Percentiles rank a stretch among this genome's conserved stretches.
phyloP scores from a whole-genome alignment of 2,113 vertebrate species.

The Neolamprologus hecqui region DNA sequence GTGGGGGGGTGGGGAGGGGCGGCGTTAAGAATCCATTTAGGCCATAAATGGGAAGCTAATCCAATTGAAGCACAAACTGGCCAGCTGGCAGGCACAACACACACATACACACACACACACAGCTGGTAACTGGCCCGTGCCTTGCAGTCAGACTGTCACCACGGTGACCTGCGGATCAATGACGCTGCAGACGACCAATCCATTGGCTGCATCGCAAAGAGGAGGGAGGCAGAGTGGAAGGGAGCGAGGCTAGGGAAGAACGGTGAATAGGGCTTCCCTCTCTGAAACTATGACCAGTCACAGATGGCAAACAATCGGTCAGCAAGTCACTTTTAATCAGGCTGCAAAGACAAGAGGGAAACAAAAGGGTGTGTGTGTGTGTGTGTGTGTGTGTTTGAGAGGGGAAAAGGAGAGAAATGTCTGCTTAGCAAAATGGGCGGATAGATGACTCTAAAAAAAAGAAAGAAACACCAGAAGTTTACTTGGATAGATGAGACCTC shows the following conservation, averaged over 20 bases:
- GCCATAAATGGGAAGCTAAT: constrained; percentile 68
- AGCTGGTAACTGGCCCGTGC: constrained; percentile 61
- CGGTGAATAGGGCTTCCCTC: constrained; percentile 40
- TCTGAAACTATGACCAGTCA: constrained; percentile 39
- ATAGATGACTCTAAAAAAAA: not conserved
- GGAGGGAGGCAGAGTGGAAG: not conserved
- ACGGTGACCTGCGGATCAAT: constrained; percentile 63
- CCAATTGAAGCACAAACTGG: constrained; percentile 59
- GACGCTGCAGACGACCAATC: constrained; percentile 43
- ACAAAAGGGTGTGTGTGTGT: not conserved
- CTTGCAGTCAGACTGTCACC: constrained; percentile 53
- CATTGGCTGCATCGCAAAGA: constrained; percentile 5
- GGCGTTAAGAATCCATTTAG: constrained; percentile 51
- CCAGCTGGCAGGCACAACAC: constrained; percentile 64
- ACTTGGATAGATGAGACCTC: not conserved
- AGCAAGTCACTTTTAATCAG: constrained; percentile 32
- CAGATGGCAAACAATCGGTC: constrained; percentile 61
- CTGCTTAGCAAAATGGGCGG: not conserved
- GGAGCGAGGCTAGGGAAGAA: not conserved
- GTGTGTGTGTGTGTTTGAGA: not conserved
- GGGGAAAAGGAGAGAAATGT: not conserved
- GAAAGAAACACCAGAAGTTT: not conserved
- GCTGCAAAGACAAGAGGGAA: constrained; percentile 1
- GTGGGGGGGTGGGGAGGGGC: not conserved
- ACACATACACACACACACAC: constrained; percentile 29